phyloP scores from a whole-genome alignment of 2,113 vertebrate genomes.

The Catharus fuscescens region DNA sequence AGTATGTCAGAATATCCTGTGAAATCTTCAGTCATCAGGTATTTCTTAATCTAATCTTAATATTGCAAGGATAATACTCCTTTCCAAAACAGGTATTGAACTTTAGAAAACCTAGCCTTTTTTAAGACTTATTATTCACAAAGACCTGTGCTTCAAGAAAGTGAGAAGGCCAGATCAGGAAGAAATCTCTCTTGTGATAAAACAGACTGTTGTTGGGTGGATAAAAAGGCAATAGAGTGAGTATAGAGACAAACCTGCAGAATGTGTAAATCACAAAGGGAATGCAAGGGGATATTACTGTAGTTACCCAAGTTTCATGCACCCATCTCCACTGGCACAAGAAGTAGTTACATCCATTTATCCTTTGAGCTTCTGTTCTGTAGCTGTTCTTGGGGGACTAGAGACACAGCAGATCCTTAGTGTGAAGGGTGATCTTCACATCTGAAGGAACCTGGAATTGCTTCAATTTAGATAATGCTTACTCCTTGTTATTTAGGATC shows the following conservation, averaged over 20 bases:
- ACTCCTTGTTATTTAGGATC: conserved; percentile 4
- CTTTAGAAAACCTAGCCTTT: background rate
- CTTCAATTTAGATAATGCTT: background rate
- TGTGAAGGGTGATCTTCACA: background rate
- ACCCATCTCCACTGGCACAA: background rate
- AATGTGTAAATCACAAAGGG: background rate
- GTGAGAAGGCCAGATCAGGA: background rate
- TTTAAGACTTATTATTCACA: background rate
- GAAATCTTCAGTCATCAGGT: conserved; percentile 70
- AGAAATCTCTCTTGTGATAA: background rate
- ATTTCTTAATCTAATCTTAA: conserved; percentile 32
- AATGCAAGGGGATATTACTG: background rate
- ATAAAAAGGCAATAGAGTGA: background rate
- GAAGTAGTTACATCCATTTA: background rate
- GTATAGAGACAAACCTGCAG: background rate
- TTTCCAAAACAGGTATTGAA: background rate
- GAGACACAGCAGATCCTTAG: background rate
- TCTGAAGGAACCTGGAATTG: background rate
- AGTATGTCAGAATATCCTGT: conserved; percentile 27
- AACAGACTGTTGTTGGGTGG: background rate
- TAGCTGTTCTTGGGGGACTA: background rate
- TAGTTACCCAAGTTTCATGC: background rate
- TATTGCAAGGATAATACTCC: background rate
- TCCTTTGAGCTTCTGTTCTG: background rate
- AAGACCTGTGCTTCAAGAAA: background rate